phyloP scores from a whole-genome alignment of 2,888 invertebrate species.

The Plusia festucae region DNA sequence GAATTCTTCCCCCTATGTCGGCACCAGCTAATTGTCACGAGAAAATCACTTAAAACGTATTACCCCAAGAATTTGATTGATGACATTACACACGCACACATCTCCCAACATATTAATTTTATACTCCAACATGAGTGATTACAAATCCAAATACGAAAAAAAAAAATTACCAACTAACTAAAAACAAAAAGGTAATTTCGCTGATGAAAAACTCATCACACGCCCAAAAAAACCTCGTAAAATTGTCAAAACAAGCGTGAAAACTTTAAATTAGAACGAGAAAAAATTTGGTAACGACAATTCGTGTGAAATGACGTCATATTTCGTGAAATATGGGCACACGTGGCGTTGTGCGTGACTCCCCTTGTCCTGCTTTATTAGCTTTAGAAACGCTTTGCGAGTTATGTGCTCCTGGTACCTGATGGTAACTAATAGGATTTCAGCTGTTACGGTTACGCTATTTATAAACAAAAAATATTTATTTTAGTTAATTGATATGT shows the following conservation, averaged over 20 bases:
- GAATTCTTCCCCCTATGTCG: not conserved
- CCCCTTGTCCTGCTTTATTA: conserved; percentile 67
- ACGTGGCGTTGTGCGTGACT: conserved; percentile 67
- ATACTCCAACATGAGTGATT: conserved; percentile 34
- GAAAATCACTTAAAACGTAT: conserved; percentile 14
- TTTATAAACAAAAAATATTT: not conserved
- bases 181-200: conserved; percentile 22
- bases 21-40: conserved; percentile 18
- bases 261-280: conserved; percentile 55
- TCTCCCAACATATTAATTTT: conserved; percentile 30
- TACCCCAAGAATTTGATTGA: conserved; percentile 38
- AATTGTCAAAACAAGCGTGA: conserved; percentile 53
- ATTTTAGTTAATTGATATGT: no score
- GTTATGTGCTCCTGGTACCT: conserved; percentile 43
- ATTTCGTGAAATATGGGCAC: conserved; percentile 63
- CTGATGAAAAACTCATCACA: conserved; percentile 16
- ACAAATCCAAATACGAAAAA: conserved; percentile 27
- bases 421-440: conserved; percentile 29
- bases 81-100: conserved; percentile 28
- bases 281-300: conserved; percentile 39
- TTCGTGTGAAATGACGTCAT: conserved; percentile 59
- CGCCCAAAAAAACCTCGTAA: conserved; percentile 39
- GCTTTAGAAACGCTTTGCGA: conserved; percentile 46
- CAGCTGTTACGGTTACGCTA: conserved; percentile 10
- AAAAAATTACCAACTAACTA: conserved; percentile 10